A percentile compares a stretch with the other conserved stretches of the same genome.
Conservation (phyloP, 2,888 invertebrate species). For the Pristionchus mayeri region DNA sequence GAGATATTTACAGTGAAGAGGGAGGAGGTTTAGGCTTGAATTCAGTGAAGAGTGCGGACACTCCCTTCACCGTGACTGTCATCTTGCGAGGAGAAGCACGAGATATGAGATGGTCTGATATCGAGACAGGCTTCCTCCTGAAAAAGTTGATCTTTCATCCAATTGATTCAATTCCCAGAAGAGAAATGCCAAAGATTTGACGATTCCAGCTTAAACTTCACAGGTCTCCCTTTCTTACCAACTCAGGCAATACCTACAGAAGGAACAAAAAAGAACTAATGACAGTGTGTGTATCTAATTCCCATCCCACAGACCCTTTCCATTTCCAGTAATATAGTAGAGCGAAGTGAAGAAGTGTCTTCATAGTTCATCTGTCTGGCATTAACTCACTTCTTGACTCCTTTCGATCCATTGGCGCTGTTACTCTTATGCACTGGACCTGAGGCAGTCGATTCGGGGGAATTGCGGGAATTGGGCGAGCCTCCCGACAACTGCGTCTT, state of each 20-base stretch:
- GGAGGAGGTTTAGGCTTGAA: conserved; percentile 50
- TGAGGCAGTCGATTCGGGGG: conserved; percentile 59
- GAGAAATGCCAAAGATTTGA: no score
- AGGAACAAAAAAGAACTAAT: no score
- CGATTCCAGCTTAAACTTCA: no score
- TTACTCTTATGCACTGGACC: conserved; percentile 26
- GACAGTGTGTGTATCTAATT: no score
- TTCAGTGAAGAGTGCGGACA: conserved; percentile 62
- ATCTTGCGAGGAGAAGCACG: conserved; percentile 60
- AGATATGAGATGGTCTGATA: conserved; percentile 55
- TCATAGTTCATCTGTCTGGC: no score
- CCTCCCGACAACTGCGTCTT: conserved; percentile 39
- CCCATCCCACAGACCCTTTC: no score
- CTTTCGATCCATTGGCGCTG: neutral
- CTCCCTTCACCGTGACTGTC: conserved; percentile 60
- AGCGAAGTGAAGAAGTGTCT: no score
- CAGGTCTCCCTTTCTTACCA: no score
- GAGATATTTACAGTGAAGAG: neutral
- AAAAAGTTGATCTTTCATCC: conserved; percentile 37
- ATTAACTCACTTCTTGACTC: neutral
- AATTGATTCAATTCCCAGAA: no score
- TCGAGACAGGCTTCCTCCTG: conserved; percentile 52
- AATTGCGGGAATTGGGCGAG: conserved; percentile 61
- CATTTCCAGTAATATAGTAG: no score
- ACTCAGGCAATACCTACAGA: no score